Evolutionary conservation across 2,888 invertebrate species (phyloP), one percentile per base, ranked within the genome.

Genomic region (Polia nebulosa): DNA sequence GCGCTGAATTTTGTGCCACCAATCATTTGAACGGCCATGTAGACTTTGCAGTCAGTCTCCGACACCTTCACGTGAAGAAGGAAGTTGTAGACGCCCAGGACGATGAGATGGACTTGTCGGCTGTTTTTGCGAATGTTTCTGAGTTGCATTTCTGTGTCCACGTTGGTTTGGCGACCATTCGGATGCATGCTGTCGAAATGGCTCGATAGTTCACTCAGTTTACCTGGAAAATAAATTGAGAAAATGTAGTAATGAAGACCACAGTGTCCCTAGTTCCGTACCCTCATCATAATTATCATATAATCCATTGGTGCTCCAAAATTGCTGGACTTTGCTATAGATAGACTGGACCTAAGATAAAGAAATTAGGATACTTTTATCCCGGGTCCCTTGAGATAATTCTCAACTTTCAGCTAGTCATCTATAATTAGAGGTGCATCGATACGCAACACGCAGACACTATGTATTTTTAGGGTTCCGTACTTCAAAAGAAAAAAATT

Each of bases 1-100:
- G 94, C 94, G 70, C 91, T 91, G 0, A 81, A 41, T 22, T 83
- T 83, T 0, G 93, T 91, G 0, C 94, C 93, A n/a, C n/a, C n/a
- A 0, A 93, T 70, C 0, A 93, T 77, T 59, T 94, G 93, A 0
- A 84, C 87, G 0, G 87, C 73, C 86, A 94, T 89, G 71, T 83
- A 92, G 2, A 94, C 70, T n/a, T 76, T 84, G 2, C 85, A 73
- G 0, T 86, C 65, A 0, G 2, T 0, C n/a, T 76, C 57, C 0
- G 88, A 86, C 0, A 92, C 85, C 72, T 89, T 88, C 0, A 92
- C 17, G 52, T 92, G 89, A 2, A 93, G 73, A 6, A 94, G 52
- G 66, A 95, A 95, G 64, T 90, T 86, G 67, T 83, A 92, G 0
- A 72, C 47, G 0, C 90, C 91, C 1, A 92, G 61, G 1, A 81